Percentiles rank a stretch among this genome's conserved stretches.
Conservation (phyloP, 1,140 invertebrate genomes). For the Cepaea nemoralis region DNA sequence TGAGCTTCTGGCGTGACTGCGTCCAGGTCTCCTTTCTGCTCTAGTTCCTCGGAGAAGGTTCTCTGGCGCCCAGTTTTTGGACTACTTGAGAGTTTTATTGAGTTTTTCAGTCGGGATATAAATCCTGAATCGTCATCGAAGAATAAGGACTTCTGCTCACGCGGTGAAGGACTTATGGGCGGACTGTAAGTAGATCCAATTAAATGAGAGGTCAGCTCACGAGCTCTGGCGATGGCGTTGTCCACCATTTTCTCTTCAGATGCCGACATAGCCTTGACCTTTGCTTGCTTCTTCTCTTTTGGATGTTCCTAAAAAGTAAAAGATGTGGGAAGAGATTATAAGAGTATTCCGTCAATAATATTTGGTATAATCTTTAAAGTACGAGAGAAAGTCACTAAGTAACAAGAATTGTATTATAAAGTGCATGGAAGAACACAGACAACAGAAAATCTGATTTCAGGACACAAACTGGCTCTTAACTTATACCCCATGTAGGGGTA, state of each 20-base stretch:
- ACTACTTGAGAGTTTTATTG: slow-evolving; percentile 66
- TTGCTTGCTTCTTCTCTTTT: slow-evolving; percentile 61
- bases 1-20: slow-evolving; percentile 76
- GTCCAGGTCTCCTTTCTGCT: slow-evolving; percentile 57
- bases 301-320: slow-evolving; percentile 4
- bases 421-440: too few relatives aligned
- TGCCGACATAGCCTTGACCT: slow-evolving; percentile 91
- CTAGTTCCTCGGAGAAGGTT: slow-evolving; percentile 73
- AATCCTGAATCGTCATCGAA: slow-evolving; percentile 77
- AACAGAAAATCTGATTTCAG: too few relatives aligned
- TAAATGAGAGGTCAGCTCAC: slow-evolving; percentile 82
- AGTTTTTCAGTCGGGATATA: slow-evolving; percentile 86
- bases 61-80: slow-evolving; percentile 66
- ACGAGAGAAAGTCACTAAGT: too few relatives aligned
- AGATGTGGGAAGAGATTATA: too few relatives aligned
- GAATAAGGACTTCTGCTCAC: slow-evolving; percentile 34
- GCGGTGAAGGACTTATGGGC: slow-evolving; percentile 41
- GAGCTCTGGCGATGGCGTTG: slow-evolving; percentile 92
- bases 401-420: too few relatives aligned
- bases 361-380: too few relatives aligned
- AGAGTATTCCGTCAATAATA: too few relatives aligned
- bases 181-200: slow-evolving; percentile 39
- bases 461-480: too few relatives aligned
- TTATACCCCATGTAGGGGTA: too few relatives aligned
- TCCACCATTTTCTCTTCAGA: slow-evolving; percentile 94